Conservation (phyloP, 1,140 invertebrate genomes). For the Leucophenga varia region DNA sequence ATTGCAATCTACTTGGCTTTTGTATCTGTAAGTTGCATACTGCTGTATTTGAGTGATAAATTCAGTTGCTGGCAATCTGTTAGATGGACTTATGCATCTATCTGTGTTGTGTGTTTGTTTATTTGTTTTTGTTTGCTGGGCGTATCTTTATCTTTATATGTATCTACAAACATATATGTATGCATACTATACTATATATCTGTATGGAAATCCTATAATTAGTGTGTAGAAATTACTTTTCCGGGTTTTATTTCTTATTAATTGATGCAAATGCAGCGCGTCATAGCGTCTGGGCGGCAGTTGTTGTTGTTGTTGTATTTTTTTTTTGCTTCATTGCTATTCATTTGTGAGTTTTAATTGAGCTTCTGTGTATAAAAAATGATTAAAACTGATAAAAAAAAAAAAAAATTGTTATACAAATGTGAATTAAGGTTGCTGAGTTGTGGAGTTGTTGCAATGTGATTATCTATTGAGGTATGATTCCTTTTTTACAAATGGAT, state of each 20-base stretch:
- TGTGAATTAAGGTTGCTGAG: background rate
- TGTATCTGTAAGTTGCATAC: too few relatives aligned
- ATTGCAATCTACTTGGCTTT: too few relatives aligned
- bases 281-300: too few relatives aligned
- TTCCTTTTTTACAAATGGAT: too few relatives aligned
- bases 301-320: slow-evolving; percentile 1
- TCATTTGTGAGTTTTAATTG: slow-evolving; percentile 6
- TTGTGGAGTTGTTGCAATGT: background rate
- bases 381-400: background rate
- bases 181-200: too few relatives aligned
- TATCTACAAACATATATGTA: too few relatives aligned
- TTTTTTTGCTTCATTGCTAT: background rate
- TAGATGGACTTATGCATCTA: too few relatives aligned
- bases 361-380: slow-evolving; percentile 1
- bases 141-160: slow-evolving; percentile 3
- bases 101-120: too few relatives aligned
- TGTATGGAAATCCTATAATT: slow-evolving; percentile 23
- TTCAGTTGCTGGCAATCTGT: too few relatives aligned
- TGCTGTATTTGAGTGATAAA: slow-evolving; percentile 26
- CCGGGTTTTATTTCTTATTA: slow-evolving; percentile 28
- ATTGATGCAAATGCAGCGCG: too few relatives aligned
- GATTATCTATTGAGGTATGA: background rate
- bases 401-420: slow-evolving; percentile 2
- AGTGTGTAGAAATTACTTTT: slow-evolving; percentile 24
- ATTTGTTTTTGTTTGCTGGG: too few relatives aligned